phyloP scores from a whole-genome alignment of 92 coral and sea anemone species.

The Palythoa heliodiscus region DNA sequence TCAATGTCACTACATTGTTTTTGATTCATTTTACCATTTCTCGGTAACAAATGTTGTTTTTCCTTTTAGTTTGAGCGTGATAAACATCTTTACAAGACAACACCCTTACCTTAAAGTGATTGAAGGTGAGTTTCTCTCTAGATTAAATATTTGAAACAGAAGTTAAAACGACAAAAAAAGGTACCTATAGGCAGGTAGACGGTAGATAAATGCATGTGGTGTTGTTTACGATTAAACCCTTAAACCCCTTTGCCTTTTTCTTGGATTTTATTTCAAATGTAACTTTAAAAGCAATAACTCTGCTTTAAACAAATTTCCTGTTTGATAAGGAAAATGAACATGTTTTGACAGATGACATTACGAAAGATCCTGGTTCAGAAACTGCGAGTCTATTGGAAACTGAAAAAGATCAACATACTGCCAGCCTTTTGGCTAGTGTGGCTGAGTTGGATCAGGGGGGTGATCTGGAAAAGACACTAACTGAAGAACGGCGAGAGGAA shows the following conservation, averaged over 20 bases:
- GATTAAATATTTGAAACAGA: background rate
- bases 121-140: slow-evolving; percentile 67
- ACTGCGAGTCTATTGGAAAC: slow-evolving; percentile 76
- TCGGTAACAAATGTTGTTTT: background rate
- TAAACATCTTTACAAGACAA: slow-evolving; percentile 89
- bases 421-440: slow-evolving; percentile 59
- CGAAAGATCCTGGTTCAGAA: slow-evolving; percentile 64
- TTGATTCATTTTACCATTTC: background rate
- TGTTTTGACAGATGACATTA: slow-evolving; percentile 41
- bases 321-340: too few species aligned
- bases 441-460: slow-evolving; percentile 55
- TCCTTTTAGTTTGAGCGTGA: slow-evolving; percentile 82
- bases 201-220: background rate
- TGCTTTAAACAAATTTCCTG: too few species aligned
- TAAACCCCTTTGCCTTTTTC: too few species aligned
- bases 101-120: slow-evolving; percentile 64
- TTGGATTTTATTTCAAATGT: too few species aligned
- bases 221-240: too few species aligned
- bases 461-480: slow-evolving; percentile 65
- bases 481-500: slow-evolving; percentile 55
- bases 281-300: too few species aligned
- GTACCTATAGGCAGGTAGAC: background rate
- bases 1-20: background rate
- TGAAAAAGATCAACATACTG: slow-evolving; percentile 57
- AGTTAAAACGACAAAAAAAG: background rate